Evolutionary conservation across 2,888 invertebrate species (phyloP), one percentile per base, ranked within the genome.

Genomic region (Blomia tropicalis): DNA sequence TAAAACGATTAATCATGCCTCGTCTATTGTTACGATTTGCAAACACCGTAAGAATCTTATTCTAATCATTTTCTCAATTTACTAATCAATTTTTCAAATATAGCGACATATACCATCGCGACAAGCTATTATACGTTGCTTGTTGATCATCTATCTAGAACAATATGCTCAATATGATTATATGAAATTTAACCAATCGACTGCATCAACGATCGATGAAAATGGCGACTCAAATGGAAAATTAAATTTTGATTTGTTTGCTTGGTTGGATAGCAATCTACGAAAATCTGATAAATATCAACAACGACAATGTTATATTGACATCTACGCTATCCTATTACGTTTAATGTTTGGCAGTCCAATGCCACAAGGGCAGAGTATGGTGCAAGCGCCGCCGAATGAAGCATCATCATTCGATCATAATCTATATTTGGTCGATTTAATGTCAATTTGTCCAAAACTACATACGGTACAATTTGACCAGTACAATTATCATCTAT

Each of bases 201-300:
- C 17, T 47, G 3, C 11, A 47, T 4, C 47, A 47, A 25, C 44
- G 17, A 43, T 36, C 17, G n/a, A n/a, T 32, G 32, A 41, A n/a
- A 19, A 41, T 41, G 41, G 19, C 5, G 19, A n/a, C n/a, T 31
- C 56, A 2, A 19, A 56, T 4, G 25, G 11, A n/a, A 3, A 22
- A n/a, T 36, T 56, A 11, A 30, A 56, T 25, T 56, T 56, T 56
- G 56, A 56, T 36, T 25, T 56, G n/a, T 56, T 56, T 25, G 23
- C 17, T 19, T 56, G 56, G 56, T 56, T 31, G 11, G 56, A 56
- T 22, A 11, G n/a, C 11, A 56, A 56, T 25, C 56, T 56, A 3
- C 4, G 29, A 31, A 14, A n/a, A 23, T n/a, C 56, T 2, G 14
- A 25, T 14, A 3, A 25, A 25, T 56, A 56, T 36, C 56, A 56